Percentiles rank a stretch among this genome's conserved stretches.
These are phyloP conservation scores for Bucorvus abyssinicus DNA, from an alignment of 2,797 vertebrate genomes.

Conservation along the genomic window DNA sequence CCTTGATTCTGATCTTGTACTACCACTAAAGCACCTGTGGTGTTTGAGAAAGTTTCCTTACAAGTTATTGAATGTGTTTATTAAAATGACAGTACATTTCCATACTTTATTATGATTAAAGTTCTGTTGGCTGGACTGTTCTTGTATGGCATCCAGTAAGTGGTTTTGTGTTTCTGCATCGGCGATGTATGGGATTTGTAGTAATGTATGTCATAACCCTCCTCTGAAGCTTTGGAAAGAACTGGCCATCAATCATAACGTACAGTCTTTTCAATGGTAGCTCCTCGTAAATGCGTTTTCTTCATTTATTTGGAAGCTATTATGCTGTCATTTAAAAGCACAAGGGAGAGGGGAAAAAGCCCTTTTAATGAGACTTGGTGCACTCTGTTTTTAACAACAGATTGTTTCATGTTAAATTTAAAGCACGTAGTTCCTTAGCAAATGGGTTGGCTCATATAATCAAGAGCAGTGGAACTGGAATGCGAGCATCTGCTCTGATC, in stretches of 20 bases:
- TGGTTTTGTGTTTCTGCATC: conserved; percentile 13
- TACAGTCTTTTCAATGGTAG: neutral
- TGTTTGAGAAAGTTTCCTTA: neutral
- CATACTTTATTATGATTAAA: neutral
- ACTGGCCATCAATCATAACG: conserved; percentile 36
- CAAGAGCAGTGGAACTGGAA: neutral
- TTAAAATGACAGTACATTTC: neutral
- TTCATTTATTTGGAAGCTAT: conserved; percentile 39
- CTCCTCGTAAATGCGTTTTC: conserved; percentile 37
- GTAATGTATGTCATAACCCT: conserved; percentile 59
- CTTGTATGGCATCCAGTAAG: neutral
- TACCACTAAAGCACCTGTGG: neutral
- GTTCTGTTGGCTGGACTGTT: neutral
- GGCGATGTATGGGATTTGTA: conserved; percentile 13
- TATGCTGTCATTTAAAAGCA: conserved; percentile 26
- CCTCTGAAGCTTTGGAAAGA: conserved; percentile 15
- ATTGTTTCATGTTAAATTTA: conserved; percentile 12
- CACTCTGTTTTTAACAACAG: neutral
- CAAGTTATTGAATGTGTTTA: neutral
- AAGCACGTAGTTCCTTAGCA: neutral
- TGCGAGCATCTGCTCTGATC: neutral
- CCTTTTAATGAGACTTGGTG: neutral
- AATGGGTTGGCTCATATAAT: neutral
- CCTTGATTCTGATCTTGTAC: neutral
- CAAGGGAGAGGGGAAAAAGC: neutral